Evolutionary conservation across 2,113 vertebrate species (phyloP).

Genomic region (Taxidea taxus): DNA sequence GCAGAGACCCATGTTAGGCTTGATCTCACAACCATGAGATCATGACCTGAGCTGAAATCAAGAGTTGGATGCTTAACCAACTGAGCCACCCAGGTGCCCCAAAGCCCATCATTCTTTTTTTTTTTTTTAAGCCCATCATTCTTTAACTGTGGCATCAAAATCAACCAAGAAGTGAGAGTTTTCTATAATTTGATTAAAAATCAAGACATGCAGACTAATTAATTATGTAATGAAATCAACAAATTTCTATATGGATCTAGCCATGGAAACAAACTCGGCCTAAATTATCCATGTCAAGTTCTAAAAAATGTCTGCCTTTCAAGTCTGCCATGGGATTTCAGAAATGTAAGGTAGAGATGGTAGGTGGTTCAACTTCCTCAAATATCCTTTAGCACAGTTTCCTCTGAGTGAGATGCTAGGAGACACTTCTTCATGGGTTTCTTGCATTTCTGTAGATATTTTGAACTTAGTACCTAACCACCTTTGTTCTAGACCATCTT

Average conservation of each 20-base stretch:
- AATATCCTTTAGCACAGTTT: background rate
- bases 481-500: background rate
- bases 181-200: slow-evolving; percentile 26
- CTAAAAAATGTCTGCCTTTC: background rate
- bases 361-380: background rate
- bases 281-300: background rate
- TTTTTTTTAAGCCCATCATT: background rate
- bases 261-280: background rate
- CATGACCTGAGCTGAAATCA: background rate
- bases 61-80: background rate
- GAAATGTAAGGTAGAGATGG: background rate
- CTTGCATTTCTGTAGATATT: background rate
- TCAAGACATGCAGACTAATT: background rate
- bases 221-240: background rate
- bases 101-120: background rate
- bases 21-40: background rate
- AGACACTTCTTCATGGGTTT: background rate
- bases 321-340: background rate
- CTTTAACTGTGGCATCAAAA: background rate
- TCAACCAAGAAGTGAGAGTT: background rate
- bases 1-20: background rate
- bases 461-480: background rate
- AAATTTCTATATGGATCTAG: background rate
- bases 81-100: background rate
- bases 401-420: background rate